Evolutionary conservation across 2,797 vertebrate species (phyloP), one percentile per base, ranked within the genome.

Genomic region (Thunnus albacares): DNA sequence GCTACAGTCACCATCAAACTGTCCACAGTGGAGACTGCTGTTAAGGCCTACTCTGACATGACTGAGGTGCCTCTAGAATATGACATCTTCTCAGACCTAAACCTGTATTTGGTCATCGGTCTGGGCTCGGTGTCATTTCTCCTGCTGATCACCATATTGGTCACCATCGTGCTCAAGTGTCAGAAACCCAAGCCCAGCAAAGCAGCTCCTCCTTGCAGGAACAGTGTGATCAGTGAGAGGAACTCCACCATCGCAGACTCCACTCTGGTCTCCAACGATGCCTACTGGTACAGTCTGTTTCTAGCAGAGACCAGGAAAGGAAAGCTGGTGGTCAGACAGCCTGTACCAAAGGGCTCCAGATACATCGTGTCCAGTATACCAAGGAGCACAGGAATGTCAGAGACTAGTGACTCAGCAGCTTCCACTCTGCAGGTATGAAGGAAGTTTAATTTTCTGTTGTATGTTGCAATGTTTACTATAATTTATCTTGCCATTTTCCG

Each of bases 91-190:
- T 96, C 73, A 85, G 87, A 82, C 74, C 75, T 91, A 5, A 90
- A 90, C 73, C 59, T 93, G 65, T 95, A 93, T n/a, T 63, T 94
- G 86, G 87, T 94, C 49, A 84, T 93, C 30, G 88, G 90, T 11
- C 87, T 84, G 70, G 93, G 87, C 62, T 79, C 89, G 0, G 87
- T 93, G 58, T 93, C 92, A 20, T 92, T 90, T 52, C 90, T 91
- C 38, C 87, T 91, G 66, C 71, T 91, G 20, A 88, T 92, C 68
- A 82, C 80, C 74, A 77, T 82, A n/a, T 8, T 72, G 74, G 80
- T 82, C 55, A 77, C 87, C 75, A 81, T 90, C 26, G 88, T 90
- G 20, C 75, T 91, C 67, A 92, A 91, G 79, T 92, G 91, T 79
- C 91, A 92, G 84, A 89, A 78, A 76, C 69, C 86, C 51, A 88